Percentiles rank a stretch among this genome's conserved stretches.
Evolutionary conservation across 2,113 vertebrate species (phyloP).

Genomic region (Equus quagga): DNA sequence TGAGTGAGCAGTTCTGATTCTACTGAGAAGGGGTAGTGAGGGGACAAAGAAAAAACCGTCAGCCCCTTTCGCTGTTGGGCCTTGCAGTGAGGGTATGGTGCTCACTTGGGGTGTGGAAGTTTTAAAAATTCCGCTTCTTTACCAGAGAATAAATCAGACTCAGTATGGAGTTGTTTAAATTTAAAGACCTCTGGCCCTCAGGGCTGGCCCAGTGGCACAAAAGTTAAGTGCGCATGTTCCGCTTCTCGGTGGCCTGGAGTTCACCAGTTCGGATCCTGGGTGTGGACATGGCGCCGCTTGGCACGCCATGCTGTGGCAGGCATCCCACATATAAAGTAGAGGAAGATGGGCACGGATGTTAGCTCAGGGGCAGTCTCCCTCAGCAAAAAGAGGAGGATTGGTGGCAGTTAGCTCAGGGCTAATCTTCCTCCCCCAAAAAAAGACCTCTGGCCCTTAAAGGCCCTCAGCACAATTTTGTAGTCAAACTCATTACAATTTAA

Average conservation of each 20-base stretch:
- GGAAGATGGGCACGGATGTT: too few relatives aligned
- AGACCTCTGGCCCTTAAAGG: conserved; percentile 49
- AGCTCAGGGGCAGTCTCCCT: too few relatives aligned
- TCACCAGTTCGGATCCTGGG: too few relatives aligned
- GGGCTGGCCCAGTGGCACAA: too few relatives aligned
- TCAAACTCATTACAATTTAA: conserved; percentile 69
- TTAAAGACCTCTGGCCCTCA: conserved; percentile 51
- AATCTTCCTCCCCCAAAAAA: neutral
- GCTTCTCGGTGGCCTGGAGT: too few relatives aligned
- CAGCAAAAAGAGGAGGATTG: too few relatives aligned
- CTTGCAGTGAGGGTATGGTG: neutral
- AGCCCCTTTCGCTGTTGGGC: neutral
- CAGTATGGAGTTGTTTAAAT: conserved; percentile 51
- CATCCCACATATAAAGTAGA: too few relatives aligned
- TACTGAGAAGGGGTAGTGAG: neutral
- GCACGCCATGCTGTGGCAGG: too few relatives aligned
- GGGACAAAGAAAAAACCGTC: neutral
- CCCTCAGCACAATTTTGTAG: conserved; percentile 57
- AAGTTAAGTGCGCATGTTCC: too few relatives aligned
- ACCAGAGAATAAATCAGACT: conserved; percentile 43
- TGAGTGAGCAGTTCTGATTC: neutral
- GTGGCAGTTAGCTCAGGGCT: too few relatives aligned
- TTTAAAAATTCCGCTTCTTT: conserved; percentile 25
- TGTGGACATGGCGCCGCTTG: too few relatives aligned
- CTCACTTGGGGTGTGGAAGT: conserved; percentile 1